Conservation (phyloP, 2,888 invertebrate species). For the Noctua pronuba region DNA sequence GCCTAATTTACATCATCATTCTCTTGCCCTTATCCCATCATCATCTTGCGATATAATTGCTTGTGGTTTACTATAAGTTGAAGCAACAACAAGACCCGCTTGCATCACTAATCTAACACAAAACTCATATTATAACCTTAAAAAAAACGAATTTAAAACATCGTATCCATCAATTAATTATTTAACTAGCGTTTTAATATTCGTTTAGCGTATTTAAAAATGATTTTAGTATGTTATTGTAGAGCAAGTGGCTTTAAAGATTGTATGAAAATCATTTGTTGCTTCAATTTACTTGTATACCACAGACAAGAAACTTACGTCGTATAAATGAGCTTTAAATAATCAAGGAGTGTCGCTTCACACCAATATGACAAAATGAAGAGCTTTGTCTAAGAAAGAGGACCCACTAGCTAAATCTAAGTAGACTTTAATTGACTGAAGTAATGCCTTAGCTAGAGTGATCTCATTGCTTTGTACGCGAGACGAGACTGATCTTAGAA, state of each 20-base stretch:
- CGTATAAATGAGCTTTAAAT: not conserved
- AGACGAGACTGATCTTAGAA: not conserved
- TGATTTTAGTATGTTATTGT: not conserved
- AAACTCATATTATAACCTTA: not conserved
- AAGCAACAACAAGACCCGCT: not conserved
- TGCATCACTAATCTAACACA: not conserved
- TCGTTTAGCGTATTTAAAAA: not conserved
- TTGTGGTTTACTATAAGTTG: not conserved
- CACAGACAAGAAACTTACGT: not conserved
- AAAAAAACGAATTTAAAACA: not conserved
- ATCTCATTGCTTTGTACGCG: constrained; percentile 22
- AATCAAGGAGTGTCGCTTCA: not conserved
- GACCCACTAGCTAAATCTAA: not conserved
- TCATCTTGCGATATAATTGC: not conserved
- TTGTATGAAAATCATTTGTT: not conserved
- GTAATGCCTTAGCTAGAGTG: not conserved
- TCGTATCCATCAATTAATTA: not conserved
- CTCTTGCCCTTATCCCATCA: no score
- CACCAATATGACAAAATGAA: not conserved
- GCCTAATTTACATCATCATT: not conserved
- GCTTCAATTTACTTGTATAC: not conserved
- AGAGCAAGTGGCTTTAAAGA: not conserved
- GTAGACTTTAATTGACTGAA: constrained; percentile 16
- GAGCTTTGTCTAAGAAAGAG: not conserved
- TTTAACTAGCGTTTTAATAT: not conserved